Conservation (phyloP, 2,113 vertebrate species). For the Neolamprologus kungweensis region DNA sequence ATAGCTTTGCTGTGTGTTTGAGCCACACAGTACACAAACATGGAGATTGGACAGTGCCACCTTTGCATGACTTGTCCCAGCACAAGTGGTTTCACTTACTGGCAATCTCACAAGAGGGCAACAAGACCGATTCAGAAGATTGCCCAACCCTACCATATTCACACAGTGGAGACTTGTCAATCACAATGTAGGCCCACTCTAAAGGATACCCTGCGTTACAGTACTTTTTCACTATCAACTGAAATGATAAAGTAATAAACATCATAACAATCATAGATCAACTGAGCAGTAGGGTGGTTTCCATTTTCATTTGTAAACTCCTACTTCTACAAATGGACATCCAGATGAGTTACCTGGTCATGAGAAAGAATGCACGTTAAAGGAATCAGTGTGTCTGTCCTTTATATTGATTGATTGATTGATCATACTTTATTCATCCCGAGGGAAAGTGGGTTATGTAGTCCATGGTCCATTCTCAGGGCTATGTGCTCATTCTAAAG, state of each 20-base stretch:
- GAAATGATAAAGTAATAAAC: background rate
- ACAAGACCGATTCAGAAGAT: accelerated
- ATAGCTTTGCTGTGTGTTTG: background rate
- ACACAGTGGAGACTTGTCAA: background rate
- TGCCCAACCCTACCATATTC: background rate
- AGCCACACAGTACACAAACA: background rate
- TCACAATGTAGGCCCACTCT: background rate
- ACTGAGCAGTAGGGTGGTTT: background rate
- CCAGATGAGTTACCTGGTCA: background rate
- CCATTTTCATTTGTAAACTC: background rate
- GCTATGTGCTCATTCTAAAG: background rate
- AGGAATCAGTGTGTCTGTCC: background rate
- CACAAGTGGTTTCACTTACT: background rate
- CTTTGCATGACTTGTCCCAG: background rate
- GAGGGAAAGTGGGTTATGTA: background rate
- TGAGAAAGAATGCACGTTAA: background rate
- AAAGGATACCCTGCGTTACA: background rate
- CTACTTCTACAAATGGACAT: background rate
- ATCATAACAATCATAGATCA: background rate
- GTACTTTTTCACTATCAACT: background rate
- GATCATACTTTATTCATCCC: background rate
- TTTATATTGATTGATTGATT: background rate
- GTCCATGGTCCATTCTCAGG: background rate
- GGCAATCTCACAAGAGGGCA: background rate
- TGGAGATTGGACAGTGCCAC: background rate